Evolutionary conservation across 1,140 invertebrate genomes (phyloP).

Genomic region (Apis florea): DNA sequence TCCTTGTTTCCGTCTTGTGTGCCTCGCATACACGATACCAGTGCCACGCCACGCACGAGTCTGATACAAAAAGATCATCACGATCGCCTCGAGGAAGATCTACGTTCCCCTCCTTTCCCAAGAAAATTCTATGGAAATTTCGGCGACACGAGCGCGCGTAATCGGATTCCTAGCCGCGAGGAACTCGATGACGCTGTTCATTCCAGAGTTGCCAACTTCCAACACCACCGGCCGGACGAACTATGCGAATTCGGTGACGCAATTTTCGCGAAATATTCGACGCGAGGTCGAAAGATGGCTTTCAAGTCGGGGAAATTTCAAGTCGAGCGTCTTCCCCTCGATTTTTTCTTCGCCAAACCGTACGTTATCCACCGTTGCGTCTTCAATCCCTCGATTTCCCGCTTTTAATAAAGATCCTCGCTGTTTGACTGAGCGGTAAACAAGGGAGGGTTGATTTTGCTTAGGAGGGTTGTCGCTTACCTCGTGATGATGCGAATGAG

Average conservation of each 20-base stretch:
- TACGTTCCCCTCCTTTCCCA: too few relatives aligned
- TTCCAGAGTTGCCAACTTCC: slow-evolving; percentile 52
- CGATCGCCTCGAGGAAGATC: not conserved
- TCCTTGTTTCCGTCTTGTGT: slow-evolving; percentile 14
- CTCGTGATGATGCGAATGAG: not conserved
- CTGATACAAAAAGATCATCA: not conserved
- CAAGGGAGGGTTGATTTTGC: not conserved
- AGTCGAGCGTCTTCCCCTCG: not conserved
- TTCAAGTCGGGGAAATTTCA: slow-evolving; percentile 27
- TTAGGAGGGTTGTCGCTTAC: not conserved
- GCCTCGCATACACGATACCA: not conserved
- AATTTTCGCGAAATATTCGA: slow-evolving; percentile 42
- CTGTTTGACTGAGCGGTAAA: not conserved
- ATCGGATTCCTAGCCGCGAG: slow-evolving; percentile 53
- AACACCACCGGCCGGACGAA: slow-evolving; percentile 10
- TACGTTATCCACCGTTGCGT: too few relatives aligned
- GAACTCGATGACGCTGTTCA: slow-evolving; percentile 51
- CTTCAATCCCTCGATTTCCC: too few relatives aligned
- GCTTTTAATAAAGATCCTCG: too few relatives aligned
- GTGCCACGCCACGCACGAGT: not conserved
- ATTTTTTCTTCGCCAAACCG: not conserved
- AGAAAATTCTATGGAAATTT: slow-evolving; percentile 32
- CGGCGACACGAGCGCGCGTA: slow-evolving; percentile 36
- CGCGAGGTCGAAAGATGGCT: slow-evolving; percentile 40
- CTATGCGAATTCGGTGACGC: slow-evolving; percentile 45